A percentile compares a stretch with the other conserved stretches of the same genome.
Conservation (phyloP, 2,888 invertebrate species). For the Linhomoeus sp. region DNA sequence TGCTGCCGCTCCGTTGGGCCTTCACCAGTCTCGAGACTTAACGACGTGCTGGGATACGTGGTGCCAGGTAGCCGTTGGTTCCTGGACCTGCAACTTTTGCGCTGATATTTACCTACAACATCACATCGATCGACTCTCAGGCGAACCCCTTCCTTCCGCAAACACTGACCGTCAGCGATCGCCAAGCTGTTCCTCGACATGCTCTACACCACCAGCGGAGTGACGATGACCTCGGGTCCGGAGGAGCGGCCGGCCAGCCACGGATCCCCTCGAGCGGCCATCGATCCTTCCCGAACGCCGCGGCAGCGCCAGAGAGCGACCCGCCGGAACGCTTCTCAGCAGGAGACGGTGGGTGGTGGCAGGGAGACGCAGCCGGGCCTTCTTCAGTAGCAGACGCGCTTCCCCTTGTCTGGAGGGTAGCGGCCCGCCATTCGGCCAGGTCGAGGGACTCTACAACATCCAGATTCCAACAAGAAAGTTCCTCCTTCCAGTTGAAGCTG, state of each 20-base stretch:
- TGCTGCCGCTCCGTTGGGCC: not conserved
- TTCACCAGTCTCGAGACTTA: slow-evolving; percentile 3
- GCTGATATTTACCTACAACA: no score
- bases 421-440: slow-evolving; percentile 4
- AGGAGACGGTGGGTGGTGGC: not conserved
- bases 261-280: not conserved
- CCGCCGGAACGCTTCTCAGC: not conserved
- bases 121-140: not conserved
- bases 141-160: slow-evolving; percentile 4
- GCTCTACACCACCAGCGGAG: not conserved
- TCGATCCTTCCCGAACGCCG: not conserved
- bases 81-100: no score
- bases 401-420: slow-evolving; percentile 4
- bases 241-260: not conserved
- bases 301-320: not conserved
- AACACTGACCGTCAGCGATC: slow-evolving; percentile 1
- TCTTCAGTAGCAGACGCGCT: not conserved
- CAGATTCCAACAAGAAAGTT: slow-evolving; percentile 8
- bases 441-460: slow-evolving; percentile 4
- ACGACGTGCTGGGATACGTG: slow-evolving; percentile 6
- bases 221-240: not conserved
- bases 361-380: not conserved
- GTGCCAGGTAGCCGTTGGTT: slow-evolving; percentile 2
- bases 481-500: slow-evolving; percentile 7
- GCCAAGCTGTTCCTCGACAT: slow-evolving; percentile 4